Percentiles rank a stretch among this genome's conserved stretches.
These are phyloP conservation scores for Drosophila quinaria DNA, from an alignment of 2,888 invertebrate species.

Conservation along the genomic window DNA sequence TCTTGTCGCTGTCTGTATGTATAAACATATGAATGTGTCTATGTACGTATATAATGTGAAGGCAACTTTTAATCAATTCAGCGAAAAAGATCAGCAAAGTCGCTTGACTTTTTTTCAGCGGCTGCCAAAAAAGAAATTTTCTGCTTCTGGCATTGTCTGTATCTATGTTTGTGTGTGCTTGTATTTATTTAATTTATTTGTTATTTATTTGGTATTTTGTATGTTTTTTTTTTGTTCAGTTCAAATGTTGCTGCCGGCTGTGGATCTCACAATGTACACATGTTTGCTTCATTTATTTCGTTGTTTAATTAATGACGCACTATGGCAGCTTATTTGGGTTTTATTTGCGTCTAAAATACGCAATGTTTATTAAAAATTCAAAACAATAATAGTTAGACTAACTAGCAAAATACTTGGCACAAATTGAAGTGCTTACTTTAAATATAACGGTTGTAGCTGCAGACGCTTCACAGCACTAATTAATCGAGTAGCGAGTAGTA, in stretches of 20 bases:
- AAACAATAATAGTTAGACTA: conserved; percentile 4
- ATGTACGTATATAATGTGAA: conserved; percentile 51
- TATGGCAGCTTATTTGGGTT: conserved; percentile 47
- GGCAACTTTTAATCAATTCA: conserved; percentile 76
- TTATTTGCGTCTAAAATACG: conserved; percentile 56
- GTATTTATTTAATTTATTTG: conserved; percentile 78
- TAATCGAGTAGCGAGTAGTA: background rate
- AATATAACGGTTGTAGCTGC: conserved; percentile 1
- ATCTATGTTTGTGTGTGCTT: conserved; percentile 11
- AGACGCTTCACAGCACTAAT: conserved; percentile 21
- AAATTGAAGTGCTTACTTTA: too few relatives aligned
- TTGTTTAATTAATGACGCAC: conserved; percentile 74
- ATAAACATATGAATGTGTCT: too few relatives aligned
- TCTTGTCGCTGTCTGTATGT: conserved; percentile 9
- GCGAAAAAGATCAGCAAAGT: conserved; percentile 62
- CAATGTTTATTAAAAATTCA: conserved; percentile 18
- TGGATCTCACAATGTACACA: conserved; percentile 27
- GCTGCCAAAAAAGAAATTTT: conserved; percentile 64
- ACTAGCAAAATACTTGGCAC: background rate
- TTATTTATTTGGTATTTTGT: conserved; percentile 74
- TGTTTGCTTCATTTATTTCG: conserved; percentile 45
- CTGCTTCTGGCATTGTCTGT: conserved; percentile 25
- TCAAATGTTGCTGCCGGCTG: conserved; percentile 51
- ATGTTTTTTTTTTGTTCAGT: conserved; percentile 32
- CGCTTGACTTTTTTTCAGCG: conserved; percentile 58